A percentile compares a stretch with the other conserved stretches of the same genome.
Conservation (phyloP, 2,888 invertebrate species). For the Ophion slaviceki region DNA sequence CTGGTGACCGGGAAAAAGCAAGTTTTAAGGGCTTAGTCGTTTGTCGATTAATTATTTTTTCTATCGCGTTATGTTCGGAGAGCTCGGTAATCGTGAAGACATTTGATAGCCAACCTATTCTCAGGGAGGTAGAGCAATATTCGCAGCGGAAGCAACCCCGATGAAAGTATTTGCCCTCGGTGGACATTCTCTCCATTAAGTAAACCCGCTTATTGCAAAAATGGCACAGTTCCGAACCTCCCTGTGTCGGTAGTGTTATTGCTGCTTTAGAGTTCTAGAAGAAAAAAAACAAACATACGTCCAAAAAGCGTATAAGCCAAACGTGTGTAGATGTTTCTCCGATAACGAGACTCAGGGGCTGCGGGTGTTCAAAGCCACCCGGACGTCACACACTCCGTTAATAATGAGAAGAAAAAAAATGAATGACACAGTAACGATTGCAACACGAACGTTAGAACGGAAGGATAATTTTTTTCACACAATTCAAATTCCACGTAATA, state of each 20-base stretch:
- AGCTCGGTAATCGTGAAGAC: background rate
- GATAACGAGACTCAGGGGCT: constrained; percentile 42
- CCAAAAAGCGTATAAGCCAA: constrained; percentile 55
- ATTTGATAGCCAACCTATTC: constrained; percentile 86
- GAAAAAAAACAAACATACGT: constrained; percentile 59
- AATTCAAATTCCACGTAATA: background rate
- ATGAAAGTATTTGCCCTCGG: constrained; percentile 96
- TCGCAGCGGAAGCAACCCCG: constrained; percentile 97
- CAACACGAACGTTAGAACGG: constrained; percentile 54
- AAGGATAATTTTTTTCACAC: background rate
- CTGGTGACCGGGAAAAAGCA: constrained; percentile 67
- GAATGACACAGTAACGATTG: constrained; percentile 27
- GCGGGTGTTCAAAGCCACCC: constrained; percentile 54
- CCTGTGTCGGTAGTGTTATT: constrained; percentile 87
- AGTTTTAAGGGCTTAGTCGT: background rate
- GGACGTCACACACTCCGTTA: constrained; percentile 56
- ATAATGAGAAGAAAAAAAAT: constrained; percentile 22
- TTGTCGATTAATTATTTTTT: background rate
- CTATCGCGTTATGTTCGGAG: background rate
- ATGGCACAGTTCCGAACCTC: constrained; percentile 91
- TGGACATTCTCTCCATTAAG: constrained; percentile 95
- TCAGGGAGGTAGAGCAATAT: constrained; percentile 93
- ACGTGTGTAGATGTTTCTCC: constrained; percentile 27
- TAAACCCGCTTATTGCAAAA: constrained; percentile 97
- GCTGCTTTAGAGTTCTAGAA: constrained; percentile 86